These are phyloP conservation scores for Pterostichus madidus DNA, from an alignment of 2,888 invertebrate species.

Conservation along the genomic window DNA sequence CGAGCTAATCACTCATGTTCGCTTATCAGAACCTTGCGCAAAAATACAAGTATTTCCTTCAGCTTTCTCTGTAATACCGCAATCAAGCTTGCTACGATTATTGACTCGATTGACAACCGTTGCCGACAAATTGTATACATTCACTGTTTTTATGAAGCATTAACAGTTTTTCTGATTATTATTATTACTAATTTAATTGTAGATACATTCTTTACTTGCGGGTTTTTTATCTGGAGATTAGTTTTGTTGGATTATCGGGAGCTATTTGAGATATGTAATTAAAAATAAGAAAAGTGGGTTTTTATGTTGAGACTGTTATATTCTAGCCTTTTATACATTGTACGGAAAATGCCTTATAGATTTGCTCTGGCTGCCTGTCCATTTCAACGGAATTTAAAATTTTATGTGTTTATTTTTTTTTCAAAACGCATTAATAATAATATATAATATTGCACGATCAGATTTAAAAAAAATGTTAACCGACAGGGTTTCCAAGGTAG, in stretches of 20 bases:
- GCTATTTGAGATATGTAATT: background rate
- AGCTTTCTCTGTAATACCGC: constrained; percentile 25
- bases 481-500: too few species aligned
- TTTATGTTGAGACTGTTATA: background rate
- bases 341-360: too few species aligned
- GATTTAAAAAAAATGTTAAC: too few species aligned
- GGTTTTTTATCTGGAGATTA: background rate
- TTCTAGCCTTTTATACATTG: too few species aligned
- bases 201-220: background rate
- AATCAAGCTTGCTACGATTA: constrained; percentile 34
- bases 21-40: constrained; percentile 34
- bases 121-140: constrained; percentile 35
- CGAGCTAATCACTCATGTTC: constrained; percentile 4
- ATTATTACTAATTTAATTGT: constrained; percentile 34
- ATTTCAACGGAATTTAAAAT: too few species aligned
- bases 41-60: constrained; percentile 21
- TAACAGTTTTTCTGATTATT: constrained; percentile 7
- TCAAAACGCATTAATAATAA: too few species aligned
- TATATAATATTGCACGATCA: too few species aligned
- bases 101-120: constrained; percentile 16
- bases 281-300: background rate
- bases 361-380: too few species aligned
- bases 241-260: background rate
- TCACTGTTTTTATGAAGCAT: constrained; percentile 16
- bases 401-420: too few species aligned